Percentiles rank a stretch among this genome's conserved stretches.
phyloP scores from a whole-genome alignment of 2,797 vertebrate species.

The Luscinia megarhynchos region DNA sequence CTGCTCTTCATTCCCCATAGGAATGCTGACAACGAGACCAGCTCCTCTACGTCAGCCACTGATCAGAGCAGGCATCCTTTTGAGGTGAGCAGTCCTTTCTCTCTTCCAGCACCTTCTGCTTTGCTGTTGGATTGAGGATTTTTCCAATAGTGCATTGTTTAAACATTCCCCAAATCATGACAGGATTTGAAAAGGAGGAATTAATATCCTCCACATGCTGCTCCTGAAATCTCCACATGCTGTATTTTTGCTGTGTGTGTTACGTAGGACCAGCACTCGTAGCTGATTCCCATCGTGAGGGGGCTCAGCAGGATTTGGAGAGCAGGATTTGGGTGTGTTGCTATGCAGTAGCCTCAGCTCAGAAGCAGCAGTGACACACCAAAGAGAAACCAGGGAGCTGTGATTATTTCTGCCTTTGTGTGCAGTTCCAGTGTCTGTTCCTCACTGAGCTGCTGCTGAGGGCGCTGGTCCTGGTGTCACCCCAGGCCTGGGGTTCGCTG shows the following conservation, averaged over 20 bases:
- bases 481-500: neutral
- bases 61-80: constrained; percentile 86
- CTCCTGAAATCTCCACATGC: neutral
- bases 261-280: neutral
- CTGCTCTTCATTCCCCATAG: neutral
- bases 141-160: neutral
- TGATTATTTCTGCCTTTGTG: neutral
- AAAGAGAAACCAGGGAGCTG: neutral
- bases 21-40: constrained; percentile 86
- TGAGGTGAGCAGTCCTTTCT: constrained; percentile 78
- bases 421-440: neutral
- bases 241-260: neutral
- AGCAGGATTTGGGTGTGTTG: constrained; percentile 12
- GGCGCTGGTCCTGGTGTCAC: fast-evolving
- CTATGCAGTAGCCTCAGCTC: constrained; percentile 21
- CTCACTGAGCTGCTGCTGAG: neutral
- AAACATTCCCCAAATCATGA: neutral
- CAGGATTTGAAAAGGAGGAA: neutral
- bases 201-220: neutral
- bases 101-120: neutral
- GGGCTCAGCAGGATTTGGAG: neutral
- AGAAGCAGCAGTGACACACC: neutral
- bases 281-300: neutral
- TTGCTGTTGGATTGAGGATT: neutral
- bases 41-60: constrained; percentile 80